Base-by-base conservation (phyloP, 2,113 vertebrate species). In the Macquaria australasica region DNA sequence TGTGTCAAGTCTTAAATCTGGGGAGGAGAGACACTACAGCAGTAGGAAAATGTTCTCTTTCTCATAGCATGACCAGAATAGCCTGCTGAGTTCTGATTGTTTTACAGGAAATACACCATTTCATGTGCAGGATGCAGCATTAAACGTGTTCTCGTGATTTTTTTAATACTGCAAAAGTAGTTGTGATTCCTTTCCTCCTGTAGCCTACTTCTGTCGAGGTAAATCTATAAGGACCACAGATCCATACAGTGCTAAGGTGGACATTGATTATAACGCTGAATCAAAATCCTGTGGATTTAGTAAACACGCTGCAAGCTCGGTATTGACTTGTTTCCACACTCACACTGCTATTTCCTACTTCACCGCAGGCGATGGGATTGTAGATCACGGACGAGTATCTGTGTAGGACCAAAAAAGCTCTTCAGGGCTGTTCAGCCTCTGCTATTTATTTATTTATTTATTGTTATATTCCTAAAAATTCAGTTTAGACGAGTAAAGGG, bases 291-390 rank as follows among this genome's bases (percentile, higher is more conserved):
- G 68, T 77, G 85, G 69, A 87, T 82, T 74, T 76, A 60, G 77
- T 75, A 73, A 85, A 86, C 77, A 80, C 0, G 31, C 77, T 82
- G 66, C 63, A n/a, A 48, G 66, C 85, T 53, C 51, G 3, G 79
- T 83, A 91, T 89, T 73, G 89, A 91, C 78, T 80, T 73, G 45
- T 74, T 79, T 90, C 82, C 74, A 73, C 79, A 72, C 68, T 67
- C 77, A 18, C 82, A 43, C 39, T 28, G 89, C 78, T 90, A 77
- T 92, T 89, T 89, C 69, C 76, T 78, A 51, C 81, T 76, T 60
- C 60, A 67, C 84, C 16, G 16, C 23, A 75, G 82, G 86, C 60
- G 28, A 80, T 70, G 63, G 56, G 53, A 66, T 77, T 84, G 83
- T 86, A 75, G 77, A 88, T 89, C 80, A 68, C 68, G 80, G 75